Conservation (phyloP, 2,888 invertebrate genomes). For the Mantis religiosa region DNA sequence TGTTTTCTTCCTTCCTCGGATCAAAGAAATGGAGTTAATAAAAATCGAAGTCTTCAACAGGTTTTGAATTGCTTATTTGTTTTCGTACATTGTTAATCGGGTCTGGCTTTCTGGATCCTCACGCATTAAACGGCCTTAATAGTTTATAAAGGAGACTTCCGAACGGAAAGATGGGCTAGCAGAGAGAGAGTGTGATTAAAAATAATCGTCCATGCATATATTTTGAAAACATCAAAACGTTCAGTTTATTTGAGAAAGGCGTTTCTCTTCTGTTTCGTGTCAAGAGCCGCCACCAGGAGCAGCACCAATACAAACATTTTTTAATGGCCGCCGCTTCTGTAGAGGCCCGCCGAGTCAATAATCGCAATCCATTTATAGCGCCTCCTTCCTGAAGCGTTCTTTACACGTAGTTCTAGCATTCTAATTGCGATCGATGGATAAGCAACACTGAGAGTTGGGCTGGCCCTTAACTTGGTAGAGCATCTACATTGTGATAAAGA, state of each 20-base stretch:
- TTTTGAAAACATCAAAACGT: slow-evolving; percentile 16
- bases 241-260: slow-evolving; percentile 12
- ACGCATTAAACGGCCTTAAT: background rate
- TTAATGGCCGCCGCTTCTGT: slow-evolving; percentile 8
- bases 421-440: too few relatives aligned
- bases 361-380: slow-evolving; percentile 14
- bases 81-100: background rate
- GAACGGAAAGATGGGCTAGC: background rate
- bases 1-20: background rate
- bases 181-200: background rate
- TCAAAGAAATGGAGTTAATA: background rate
- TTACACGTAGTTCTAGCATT: background rate
- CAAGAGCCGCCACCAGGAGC: background rate
- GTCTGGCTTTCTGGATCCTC: background rate
- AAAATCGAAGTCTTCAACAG: background rate
- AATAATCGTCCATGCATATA: slow-evolving; percentile 5
- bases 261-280: slow-evolving; percentile 2
- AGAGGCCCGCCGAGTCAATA: slow-evolving; percentile 10
- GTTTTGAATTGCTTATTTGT: background rate
- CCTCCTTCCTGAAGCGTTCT: background rate
- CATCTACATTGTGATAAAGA: too few relatives aligned
- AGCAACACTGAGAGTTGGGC: too few relatives aligned
- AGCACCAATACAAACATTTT: slow-evolving; percentile 10
- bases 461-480: too few relatives aligned
- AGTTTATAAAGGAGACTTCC: background rate